These are phyloP conservation scores for Dryas iulia DNA, from an alignment of 1,140 invertebrate species.

Conservation along the genomic window DNA sequence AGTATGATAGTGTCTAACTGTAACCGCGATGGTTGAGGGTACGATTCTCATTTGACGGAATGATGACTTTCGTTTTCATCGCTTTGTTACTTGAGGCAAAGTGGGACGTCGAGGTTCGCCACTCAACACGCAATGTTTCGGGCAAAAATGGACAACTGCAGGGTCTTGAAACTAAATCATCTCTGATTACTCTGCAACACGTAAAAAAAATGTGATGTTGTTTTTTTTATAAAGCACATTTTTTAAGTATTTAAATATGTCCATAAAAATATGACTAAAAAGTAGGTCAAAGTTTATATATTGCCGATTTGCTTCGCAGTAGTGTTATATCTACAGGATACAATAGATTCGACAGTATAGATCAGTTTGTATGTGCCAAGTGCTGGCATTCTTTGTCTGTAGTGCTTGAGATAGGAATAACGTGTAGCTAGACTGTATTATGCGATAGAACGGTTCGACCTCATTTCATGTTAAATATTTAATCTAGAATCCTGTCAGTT, in stretches of 20 bases:
- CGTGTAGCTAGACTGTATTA: background rate
- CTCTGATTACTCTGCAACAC: no score
- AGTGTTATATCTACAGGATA: background rate
- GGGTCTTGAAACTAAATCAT: no score
- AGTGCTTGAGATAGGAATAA: background rate
- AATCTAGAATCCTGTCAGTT: background rate
- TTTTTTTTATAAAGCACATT: background rate
- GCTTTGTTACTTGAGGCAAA: no score
- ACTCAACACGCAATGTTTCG: no score
- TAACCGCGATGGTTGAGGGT: no score
- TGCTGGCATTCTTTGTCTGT: conserved; percentile 1
- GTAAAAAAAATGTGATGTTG: no score
- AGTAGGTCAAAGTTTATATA: background rate
- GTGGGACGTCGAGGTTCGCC: no score
- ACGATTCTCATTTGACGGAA: no score
- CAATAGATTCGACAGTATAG: background rate
- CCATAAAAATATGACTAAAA: background rate
- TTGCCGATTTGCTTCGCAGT: background rate
- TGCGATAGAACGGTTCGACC: background rate
- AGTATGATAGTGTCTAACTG: no score
- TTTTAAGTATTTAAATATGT: background rate
- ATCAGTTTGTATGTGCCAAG: background rate
- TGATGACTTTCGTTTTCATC: no score
- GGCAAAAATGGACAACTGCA: no score
- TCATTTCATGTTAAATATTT: background rate